These are phyloP conservation scores for Monodelphis domestica DNA, from an alignment of 2,797 vertebrate species.

Conservation along the genomic window DNA sequence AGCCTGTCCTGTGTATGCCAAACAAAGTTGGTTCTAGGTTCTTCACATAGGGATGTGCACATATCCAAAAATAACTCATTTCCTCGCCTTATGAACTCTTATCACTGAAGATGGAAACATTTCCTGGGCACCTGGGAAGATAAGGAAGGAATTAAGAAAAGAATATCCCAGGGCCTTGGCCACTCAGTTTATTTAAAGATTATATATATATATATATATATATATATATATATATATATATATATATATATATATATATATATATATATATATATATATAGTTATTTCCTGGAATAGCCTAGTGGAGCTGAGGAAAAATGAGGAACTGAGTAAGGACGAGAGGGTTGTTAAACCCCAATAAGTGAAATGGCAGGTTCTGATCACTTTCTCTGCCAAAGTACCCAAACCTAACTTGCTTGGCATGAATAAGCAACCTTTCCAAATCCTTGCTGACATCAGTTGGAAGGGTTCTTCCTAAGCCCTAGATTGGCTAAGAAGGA, in stretches of 20 bases:
- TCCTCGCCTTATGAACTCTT: conserved; percentile 64
- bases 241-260: no score
- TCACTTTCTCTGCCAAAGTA: neutral
- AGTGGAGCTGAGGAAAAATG: neutral
- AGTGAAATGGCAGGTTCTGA: neutral
- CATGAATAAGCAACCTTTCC: neutral
- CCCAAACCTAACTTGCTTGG: neutral
- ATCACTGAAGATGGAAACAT: conserved; percentile 51
- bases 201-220: no score
- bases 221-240: no score
- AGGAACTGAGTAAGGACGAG: neutral
- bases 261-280: no score
- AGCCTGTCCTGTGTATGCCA: neutral
- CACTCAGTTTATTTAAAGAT: conserved; percentile 54
- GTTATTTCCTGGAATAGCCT: neutral
- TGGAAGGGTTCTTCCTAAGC: neutral
- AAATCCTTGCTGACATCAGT: neutral
- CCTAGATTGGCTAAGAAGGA: neutral
- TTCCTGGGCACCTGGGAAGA: conserved; percentile 40
- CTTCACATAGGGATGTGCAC: conserved; percentile 42
- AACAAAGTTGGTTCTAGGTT: conserved; percentile 47
- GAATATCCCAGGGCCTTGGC: conserved; percentile 59
- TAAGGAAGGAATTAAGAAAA: conserved; percentile 64
- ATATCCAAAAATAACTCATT: conserved; percentile 60
- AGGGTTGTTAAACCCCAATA: neutral